phyloP scores from a whole-genome alignment of 2,113 vertebrate species.

The Antechinus stuartii region DNA sequence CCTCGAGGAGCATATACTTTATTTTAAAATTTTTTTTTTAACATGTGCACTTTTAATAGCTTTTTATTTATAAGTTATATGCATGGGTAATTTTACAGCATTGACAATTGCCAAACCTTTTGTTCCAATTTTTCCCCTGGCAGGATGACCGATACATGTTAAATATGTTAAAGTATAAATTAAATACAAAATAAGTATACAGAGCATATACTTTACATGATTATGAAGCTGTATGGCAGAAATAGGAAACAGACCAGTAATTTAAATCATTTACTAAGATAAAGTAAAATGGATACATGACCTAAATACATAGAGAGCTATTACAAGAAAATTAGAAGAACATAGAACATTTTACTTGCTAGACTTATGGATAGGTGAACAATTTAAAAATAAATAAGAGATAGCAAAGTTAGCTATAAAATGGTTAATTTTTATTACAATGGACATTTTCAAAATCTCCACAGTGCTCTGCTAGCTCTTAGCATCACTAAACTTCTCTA shows the following conservation, averaged over 20 bases:
- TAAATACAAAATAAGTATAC: no score
- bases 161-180: no score
- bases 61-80: no score
- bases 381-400: no score
- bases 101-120: no score
- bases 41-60: no score
- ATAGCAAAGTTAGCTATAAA: no score
- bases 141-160: no score
- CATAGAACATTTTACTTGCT: background rate
- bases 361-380: background rate
- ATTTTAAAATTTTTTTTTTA: no score
- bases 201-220: background rate
- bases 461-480: background rate
- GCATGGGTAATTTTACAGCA: no score
- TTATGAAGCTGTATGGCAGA: background rate
- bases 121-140: no score
- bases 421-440: background rate
- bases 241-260: background rate
- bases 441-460: background rate
- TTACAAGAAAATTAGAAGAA: background rate
- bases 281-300: background rate
- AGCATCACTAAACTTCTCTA: background rate
- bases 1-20: background rate
- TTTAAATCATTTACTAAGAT: background rate
- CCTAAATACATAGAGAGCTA: background rate